These are phyloP conservation scores for Calidris pugnax DNA, from an alignment of 2,113 vertebrate species.

Conservation along the genomic window DNA sequence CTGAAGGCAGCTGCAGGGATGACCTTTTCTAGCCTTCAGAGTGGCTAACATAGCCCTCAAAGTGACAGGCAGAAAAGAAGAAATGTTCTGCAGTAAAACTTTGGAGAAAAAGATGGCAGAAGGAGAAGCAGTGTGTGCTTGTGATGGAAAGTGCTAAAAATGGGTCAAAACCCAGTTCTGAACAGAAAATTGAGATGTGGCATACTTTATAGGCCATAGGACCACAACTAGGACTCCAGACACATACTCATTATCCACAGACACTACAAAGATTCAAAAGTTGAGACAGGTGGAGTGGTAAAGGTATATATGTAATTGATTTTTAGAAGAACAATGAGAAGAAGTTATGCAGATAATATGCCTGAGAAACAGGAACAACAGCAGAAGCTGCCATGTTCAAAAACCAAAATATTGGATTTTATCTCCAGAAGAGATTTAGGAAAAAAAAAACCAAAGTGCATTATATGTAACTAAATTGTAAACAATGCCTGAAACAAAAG, in stretches of 20 bases:
- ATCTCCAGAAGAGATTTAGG: not conserved
- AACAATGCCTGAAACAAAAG: not conserved
- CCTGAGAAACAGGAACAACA: not conserved
- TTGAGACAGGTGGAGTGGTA: not conserved
- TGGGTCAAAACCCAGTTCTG: not conserved
- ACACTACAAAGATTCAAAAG: not conserved
- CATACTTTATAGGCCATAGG: not conserved
- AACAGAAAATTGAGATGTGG: not conserved
- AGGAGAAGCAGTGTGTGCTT: not conserved
- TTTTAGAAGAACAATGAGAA: not conserved
- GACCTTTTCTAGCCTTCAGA: not conserved
- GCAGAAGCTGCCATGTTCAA: not conserved
- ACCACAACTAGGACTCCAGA: not conserved
- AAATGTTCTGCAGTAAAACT: not conserved
- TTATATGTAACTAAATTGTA: not conserved
- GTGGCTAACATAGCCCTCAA: not conserved
- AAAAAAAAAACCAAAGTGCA: accelerated
- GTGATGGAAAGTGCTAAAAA: not conserved
- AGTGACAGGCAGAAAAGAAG: not conserved
- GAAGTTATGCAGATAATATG: not conserved
- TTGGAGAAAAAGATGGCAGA: not conserved
- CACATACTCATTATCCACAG: not conserved
- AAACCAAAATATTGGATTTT: not conserved
- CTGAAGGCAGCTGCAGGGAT: not conserved
- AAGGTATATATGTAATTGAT: not conserved